Percentiles rank a stretch among this genome's conserved stretches.
phyloP scores from a whole-genome alignment of 1,140 invertebrate genomes.

The Armadillidium nasatum region DNA sequence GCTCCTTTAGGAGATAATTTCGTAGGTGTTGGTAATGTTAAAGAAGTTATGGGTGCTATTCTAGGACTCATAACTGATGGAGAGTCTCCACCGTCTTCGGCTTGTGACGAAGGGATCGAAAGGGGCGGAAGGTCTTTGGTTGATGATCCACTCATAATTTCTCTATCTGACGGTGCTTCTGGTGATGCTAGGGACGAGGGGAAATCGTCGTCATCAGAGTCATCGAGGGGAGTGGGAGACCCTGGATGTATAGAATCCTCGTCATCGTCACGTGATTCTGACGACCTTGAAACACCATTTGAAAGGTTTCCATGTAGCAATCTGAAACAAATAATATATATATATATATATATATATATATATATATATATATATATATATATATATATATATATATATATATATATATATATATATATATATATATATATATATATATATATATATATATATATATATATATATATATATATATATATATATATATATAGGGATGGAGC shows the following conservation, averaged over 20 bases:
- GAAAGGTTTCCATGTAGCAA: neutral
- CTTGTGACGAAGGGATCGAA: neutral
- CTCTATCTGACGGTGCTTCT: neutral
- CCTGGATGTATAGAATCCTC: constrained; percentile 43
- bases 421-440: neutral
- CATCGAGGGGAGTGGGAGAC: constrained; percentile 40
- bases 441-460: neutral
- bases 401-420: neutral
- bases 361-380: constrained; percentile 14
- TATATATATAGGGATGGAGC: too few species aligned
- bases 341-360: neutral
- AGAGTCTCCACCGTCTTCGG: neutral
- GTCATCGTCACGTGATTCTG: constrained; percentile 28
- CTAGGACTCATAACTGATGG: neutral
- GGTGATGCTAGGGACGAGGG: neutral
- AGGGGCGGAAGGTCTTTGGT: neutral
- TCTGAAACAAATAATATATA: neutral
- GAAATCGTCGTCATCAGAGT: constrained; percentile 41
- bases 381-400: neutral
- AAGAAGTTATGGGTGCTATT: constrained; percentile 5
- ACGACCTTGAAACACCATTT: neutral
- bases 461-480: too few species aligned
- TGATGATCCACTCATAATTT: neutral
- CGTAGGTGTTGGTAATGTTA: neutral
- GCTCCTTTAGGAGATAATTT: constrained; percentile 26